Base-by-base conservation (phyloP, 1,140 invertebrate species). In the Aethina tumida region DNA sequence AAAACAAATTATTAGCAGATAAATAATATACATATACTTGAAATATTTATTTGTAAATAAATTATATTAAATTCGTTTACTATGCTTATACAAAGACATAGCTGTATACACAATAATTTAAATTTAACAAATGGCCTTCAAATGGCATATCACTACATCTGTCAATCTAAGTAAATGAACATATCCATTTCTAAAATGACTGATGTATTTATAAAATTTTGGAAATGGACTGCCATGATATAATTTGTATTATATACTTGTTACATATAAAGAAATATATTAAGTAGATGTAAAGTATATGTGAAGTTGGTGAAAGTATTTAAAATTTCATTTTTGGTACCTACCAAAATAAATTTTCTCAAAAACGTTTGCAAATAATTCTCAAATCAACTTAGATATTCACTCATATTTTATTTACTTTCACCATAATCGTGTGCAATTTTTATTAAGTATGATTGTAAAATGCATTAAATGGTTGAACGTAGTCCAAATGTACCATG, bases 51-150 rank as follows among this genome's bases (percentile, higher is more conserved):
- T 26, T 10, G n/a, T 26, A 10, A 5, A 26, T 26, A 26, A 4
- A 26, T n/a, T 2, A 5, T 3, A 5, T 26, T 24, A 7, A 7
- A n/a, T 7, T 5, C n/a, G 24, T 26, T 26, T 26, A 5, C 21
- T 4, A 13, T 26, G 24, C 24, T 26, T 26, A 26, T 5, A 13
- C n/a, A 8, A 16, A 7, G 16, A 30, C 37, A 39, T 47, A 53
- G 50, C 50, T 53, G 50, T 53, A 53, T 45, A 53, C 47, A 53
- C 50, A 53, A 53, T 53, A 52, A 52, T 45, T 39, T 41, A 35
- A 36, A 41, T 47, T 47, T 36, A 47, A 39, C 37, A 48, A 41
- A 52, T 33, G 46, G 46, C 46, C 46, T 49, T 50, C 26, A 21
- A 49, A 39, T 41, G 40, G 47, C 43, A 48, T 39, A 46, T 45